Percentiles rank a stretch among this genome's conserved stretches.
Conservation (phyloP, 2,113 vertebrate genomes). For the Numenius arquata region DNA sequence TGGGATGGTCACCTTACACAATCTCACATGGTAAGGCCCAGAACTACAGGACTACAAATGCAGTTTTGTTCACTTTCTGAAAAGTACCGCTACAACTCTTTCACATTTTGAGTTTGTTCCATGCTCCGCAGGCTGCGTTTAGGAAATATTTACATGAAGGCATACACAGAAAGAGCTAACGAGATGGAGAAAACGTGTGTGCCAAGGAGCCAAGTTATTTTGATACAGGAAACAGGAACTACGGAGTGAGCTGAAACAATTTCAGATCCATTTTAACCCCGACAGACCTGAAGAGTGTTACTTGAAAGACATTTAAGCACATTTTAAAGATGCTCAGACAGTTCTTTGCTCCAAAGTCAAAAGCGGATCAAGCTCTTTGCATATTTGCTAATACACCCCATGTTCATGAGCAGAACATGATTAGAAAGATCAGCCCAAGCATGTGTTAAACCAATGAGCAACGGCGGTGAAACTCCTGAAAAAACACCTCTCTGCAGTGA, state of each 20-base stretch:
- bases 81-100: neutral
- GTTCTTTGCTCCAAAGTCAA: neutral
- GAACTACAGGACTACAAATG: neutral
- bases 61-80: neutral
- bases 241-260: neutral
- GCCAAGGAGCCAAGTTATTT: constrained; percentile 20
- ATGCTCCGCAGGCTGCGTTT: rapidly evolving
- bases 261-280: neutral
- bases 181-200: neutral
- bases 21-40: neutral
- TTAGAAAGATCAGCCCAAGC: neutral
- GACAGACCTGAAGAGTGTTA: neutral
- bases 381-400: neutral
- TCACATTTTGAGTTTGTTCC: neutral
- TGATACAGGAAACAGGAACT: constrained; percentile 19
- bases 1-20: neutral
- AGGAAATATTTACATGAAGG: constrained; percentile 48
- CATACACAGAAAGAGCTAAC: constrained; percentile 20
- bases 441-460: neutral
- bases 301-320: neutral
- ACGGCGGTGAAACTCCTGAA: neutral
- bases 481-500: neutral
- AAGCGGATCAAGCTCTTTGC: neutral
- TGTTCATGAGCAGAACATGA: neutral
- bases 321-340: neutral